Percentiles rank a stretch among this genome's conserved stretches.
Evolutionary conservation across 2,797 vertebrate genomes (phyloP).

Genomic region (Phataginus tetradactyla): DNA sequence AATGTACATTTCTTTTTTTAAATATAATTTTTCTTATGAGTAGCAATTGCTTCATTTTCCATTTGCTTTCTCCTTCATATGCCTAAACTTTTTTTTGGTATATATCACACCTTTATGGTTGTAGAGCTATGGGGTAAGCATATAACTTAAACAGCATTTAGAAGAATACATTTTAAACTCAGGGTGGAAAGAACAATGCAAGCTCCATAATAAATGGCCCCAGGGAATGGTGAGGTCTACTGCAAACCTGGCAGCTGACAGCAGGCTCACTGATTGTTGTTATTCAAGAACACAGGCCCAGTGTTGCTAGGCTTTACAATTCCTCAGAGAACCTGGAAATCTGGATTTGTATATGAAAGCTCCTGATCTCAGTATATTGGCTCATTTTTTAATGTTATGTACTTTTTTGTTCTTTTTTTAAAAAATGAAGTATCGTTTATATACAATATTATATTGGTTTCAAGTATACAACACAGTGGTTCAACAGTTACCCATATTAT

Average conservation of each 20-base stretch:
- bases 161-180: not conserved
- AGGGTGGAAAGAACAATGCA: not conserved
- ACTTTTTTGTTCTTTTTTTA: no score
- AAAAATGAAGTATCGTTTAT: no score
- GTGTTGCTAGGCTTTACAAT: not conserved
- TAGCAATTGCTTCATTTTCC: conserved; percentile 23
- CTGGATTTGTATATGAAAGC: not conserved
- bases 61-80: not conserved
- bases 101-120: not conserved
- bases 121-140: not conserved
- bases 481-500: no score
- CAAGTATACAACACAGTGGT: no score
- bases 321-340: not conserved
- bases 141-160: not conserved
- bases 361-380: not conserved
- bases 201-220: not conserved
- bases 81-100: not conserved
- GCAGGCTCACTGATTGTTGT: not conserved
- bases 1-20: not conserved
- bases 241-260: not conserved
- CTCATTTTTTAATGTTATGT: not conserved
- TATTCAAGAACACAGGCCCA: not conserved
- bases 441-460: no score
- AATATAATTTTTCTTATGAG: not conserved
- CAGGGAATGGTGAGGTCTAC: not conserved